Percentiles rank a stretch among this genome's conserved stretches.
Evolutionary conservation across 1,140 invertebrate genomes (phyloP).

Genomic region (Drosophila bocqueti): DNA sequence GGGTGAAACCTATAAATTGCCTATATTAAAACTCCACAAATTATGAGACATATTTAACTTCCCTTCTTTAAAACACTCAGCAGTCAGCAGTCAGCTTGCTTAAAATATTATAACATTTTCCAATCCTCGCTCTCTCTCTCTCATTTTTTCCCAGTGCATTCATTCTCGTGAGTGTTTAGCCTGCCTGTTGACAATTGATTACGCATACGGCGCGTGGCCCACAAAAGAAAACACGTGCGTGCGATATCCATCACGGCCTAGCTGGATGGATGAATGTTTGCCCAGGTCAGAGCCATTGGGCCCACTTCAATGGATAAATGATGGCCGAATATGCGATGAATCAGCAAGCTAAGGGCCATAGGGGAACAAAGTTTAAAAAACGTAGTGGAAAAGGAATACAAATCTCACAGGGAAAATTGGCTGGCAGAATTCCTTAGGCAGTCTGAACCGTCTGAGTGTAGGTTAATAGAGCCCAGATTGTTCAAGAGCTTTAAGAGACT

Average conservation of each 20-base stretch:
- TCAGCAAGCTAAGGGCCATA: conserved; percentile 1
- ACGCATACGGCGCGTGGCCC: conserved; percentile 50
- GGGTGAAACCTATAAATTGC: not conserved
- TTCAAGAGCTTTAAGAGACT: not conserved
- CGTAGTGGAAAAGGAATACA: not conserved
- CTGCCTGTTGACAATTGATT: conserved; percentile 58
- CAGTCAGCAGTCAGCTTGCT: not conserved
- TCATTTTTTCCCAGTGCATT: not conserved
- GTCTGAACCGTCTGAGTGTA: not conserved
- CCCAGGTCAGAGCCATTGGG: conserved; percentile 22
- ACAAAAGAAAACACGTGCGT: conserved; percentile 23
- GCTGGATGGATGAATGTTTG: conserved; percentile 26
- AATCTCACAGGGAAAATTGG: not conserved
- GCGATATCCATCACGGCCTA: conserved; percentile 37
- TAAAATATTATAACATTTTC: not conserved
- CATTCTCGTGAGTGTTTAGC: conserved; percentile 23
- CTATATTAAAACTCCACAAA: not conserved
- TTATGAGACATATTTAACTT: not conserved
- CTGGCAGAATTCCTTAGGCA: not conserved
- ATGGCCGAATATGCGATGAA: conserved; percentile 30
- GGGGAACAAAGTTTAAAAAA: not conserved
- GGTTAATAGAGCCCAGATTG: not conserved
- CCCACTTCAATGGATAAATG: conserved; percentile 14
- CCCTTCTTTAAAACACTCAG: not conserved
- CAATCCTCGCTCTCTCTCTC: too few relatives aligned